Conservation (phyloP, 1,140 invertebrate species). For the Chymomyza costata region DNA sequence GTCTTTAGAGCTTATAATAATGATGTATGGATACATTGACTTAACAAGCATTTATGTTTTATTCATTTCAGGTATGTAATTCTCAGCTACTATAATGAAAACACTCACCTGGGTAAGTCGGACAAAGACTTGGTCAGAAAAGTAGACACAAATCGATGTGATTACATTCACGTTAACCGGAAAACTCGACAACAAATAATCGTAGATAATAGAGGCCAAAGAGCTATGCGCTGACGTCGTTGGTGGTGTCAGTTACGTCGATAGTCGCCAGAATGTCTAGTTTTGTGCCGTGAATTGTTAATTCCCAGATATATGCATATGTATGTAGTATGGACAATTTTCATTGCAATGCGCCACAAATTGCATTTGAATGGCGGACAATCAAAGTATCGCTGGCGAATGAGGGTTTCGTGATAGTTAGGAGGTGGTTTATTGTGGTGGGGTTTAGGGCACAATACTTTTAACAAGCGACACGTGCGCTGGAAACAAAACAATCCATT, state of each 20-base stretch:
- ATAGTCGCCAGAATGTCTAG: slow-evolving; percentile 44
- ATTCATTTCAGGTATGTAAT: too few species aligned
- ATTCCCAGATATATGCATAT: slow-evolving; percentile 24
- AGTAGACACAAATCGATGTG: slow-evolving; percentile 46
- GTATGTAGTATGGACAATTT: too few species aligned
- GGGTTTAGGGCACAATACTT: too few species aligned
- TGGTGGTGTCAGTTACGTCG: slow-evolving; percentile 12
- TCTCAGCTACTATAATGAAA: too few species aligned
- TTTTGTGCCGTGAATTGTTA: slow-evolving; percentile 35
- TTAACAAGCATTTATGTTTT: too few species aligned
- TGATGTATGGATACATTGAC: too few species aligned
- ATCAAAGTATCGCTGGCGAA: slow-evolving; percentile 33
- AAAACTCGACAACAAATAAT: slow-evolving; percentile 14
- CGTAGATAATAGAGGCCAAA: slow-evolving; percentile 2
- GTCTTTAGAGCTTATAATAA: too few species aligned
- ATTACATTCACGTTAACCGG: slow-evolving; percentile 48
- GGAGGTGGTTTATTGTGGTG: background rate
- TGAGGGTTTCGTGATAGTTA: background rate
- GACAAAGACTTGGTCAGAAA: too few species aligned
- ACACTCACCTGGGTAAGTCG: too few species aligned
- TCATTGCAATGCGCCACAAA: slow-evolving; percentile 40
- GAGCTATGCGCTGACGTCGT: background rate
- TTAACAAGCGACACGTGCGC: slow-evolving; percentile 40
- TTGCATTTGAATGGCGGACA: slow-evolving; percentile 61
- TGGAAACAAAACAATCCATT: too few species aligned